Evolutionary conservation across 2,888 invertebrate genomes (phyloP).

Genomic region (Resseliella maxima): DNA sequence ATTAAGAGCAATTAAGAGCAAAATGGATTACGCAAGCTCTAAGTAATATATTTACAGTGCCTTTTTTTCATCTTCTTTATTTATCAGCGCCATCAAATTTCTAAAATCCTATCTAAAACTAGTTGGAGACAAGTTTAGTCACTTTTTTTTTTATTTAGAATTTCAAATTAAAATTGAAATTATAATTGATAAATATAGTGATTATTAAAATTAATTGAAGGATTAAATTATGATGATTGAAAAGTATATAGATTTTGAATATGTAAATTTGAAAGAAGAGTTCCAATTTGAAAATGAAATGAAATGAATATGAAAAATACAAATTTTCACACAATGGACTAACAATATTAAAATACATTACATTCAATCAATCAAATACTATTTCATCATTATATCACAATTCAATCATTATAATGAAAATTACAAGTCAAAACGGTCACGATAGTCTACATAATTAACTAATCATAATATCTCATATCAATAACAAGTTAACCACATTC

Average conservation of each 20-base stretch:
- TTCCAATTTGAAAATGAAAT: too few relatives aligned
- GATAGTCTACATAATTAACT: background rate
- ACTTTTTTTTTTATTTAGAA: too few relatives aligned
- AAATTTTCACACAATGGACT: too few relatives aligned
- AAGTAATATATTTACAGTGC: conserved; percentile 32
- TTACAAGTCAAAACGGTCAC: background rate
- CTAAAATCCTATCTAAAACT: background rate
- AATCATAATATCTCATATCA: background rate
- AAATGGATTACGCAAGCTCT: conserved; percentile 41
- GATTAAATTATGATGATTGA: too few relatives aligned
- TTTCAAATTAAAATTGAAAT: too few relatives aligned
- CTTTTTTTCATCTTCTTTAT: background rate
- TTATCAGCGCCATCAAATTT: conserved; percentile 11
- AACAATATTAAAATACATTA: too few relatives aligned
- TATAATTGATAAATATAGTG: too few relatives aligned
- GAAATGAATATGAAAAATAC: too few relatives aligned
- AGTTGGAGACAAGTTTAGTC: background rate
- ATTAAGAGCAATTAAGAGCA: conserved; percentile 3
- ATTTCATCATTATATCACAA: background rate
- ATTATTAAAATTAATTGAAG: too few relatives aligned
- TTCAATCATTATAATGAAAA: background rate
- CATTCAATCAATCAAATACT: background rate
- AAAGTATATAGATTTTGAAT: too few relatives aligned
- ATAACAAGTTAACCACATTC: background rate
- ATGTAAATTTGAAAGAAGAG: too few relatives aligned